Conservation (phyloP, 2,888 invertebrate genomes). For the Chelonus formosanus region DNA sequence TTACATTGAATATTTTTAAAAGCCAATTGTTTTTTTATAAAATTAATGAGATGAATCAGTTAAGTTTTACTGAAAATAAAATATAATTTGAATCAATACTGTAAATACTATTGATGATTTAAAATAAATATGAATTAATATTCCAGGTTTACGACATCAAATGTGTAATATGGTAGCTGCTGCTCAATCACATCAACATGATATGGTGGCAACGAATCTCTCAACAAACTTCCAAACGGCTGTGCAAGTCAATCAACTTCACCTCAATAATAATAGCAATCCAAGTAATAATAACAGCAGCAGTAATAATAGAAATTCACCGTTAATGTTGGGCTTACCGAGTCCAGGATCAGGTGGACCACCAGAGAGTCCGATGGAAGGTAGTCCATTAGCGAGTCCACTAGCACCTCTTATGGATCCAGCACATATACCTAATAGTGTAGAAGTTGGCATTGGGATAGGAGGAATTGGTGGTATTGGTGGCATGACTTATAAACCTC, state of each 20-base stretch:
- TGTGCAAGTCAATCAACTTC: constrained; percentile 65
- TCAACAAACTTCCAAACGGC: constrained; percentile 66
- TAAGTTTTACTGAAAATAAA: no score
- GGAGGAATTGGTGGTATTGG: constrained; percentile 50
- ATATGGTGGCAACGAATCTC: constrained; percentile 65
- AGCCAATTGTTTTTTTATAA: no score
- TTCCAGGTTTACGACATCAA: constrained; percentile 77
- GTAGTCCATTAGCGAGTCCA: constrained; percentile 72
- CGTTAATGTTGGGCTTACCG: constrained; percentile 67
- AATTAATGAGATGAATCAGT: no score
- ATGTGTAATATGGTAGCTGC: constrained; percentile 86
- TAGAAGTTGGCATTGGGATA: constrained; percentile 70
- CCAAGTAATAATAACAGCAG: constrained; percentile 62
- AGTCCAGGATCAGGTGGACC: constrained; percentile 66
- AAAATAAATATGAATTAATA: not conserved
- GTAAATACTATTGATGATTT: not conserved
- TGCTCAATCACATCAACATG: constrained; percentile 66
- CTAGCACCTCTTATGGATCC: constrained; percentile 75
- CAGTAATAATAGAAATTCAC: constrained; percentile 58
- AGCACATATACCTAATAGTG: constrained; percentile 65
- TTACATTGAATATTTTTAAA: no score
- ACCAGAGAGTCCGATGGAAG: constrained; percentile 69
- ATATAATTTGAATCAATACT: no score
- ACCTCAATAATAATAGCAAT: constrained; percentile 49
- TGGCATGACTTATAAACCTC: constrained; percentile 74